phyloP scores from a whole-genome alignment of 2,113 vertebrate species.

The Urocolius indicus region DNA sequence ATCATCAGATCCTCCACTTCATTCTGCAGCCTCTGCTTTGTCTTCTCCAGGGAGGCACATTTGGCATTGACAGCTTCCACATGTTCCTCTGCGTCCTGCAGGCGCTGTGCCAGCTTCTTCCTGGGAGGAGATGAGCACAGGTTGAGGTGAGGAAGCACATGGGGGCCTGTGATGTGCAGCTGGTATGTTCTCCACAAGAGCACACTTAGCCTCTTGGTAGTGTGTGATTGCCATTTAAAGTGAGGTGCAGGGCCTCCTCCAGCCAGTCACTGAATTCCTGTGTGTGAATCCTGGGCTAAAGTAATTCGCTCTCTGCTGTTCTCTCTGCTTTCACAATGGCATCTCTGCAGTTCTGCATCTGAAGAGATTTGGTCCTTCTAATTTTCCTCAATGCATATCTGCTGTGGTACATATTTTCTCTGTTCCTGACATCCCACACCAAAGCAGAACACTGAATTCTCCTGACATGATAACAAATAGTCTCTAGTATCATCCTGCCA shows the following conservation, averaged over 20 bases:
- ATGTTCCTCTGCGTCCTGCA: not conserved
- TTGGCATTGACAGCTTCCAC: too few species aligned
- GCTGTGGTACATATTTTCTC: not conserved
- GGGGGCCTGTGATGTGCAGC: not conserved
- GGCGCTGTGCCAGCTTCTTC: constrained; percentile 87
- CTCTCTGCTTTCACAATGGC: not conserved
- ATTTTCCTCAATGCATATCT: not conserved
- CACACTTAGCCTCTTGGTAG: too few species aligned
- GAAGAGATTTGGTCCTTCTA: not conserved
- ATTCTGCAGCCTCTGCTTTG: not conserved
- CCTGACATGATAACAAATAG: not conserved
- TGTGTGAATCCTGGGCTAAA: not conserved
- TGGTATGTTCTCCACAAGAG: not conserved
- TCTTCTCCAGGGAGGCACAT: too few species aligned
- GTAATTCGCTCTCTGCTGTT: not conserved
- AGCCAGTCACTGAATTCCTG: not conserved
- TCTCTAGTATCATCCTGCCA: too few species aligned
- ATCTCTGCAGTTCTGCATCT: not conserved
- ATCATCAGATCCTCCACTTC: not conserved
- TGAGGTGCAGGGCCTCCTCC: not conserved
- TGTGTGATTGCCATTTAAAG: too few species aligned
- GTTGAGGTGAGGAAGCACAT: not conserved
- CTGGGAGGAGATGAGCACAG: constrained; percentile 40
- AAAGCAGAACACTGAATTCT: too few species aligned
- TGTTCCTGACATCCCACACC: not conserved